These are phyloP conservation scores for Drosophila diplacantha DNA, from an alignment of 2,888 invertebrate species.

Conservation along the genomic window DNA sequence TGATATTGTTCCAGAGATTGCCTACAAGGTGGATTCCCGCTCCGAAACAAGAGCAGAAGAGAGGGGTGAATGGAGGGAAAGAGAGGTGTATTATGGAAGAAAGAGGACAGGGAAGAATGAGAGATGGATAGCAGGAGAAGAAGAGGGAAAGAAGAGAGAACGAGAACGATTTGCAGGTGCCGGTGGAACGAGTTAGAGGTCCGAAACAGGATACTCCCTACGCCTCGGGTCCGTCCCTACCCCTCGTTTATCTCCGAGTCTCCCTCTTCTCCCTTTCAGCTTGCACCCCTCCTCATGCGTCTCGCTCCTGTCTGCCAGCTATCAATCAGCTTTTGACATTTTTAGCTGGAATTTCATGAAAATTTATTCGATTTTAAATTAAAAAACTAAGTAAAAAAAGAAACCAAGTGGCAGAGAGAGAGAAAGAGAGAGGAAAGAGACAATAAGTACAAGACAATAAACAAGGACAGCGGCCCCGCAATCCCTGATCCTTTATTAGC, in stretches of 20 bases:
- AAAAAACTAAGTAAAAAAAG: slow-evolving; percentile 42
- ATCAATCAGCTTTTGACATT: slow-evolving; percentile 75
- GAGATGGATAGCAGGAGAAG: background rate
- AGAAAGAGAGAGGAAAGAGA: background rate
- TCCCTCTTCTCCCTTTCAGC: slow-evolving; percentile 8
- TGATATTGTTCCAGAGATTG: slow-evolving; percentile 69
- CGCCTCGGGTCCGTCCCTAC: slow-evolving; percentile 27
- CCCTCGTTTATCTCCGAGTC: background rate
- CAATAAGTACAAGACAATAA: slow-evolving; percentile 3
- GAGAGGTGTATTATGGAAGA: background rate
- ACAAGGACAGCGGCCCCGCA: slow-evolving; percentile 7
- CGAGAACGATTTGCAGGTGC: slow-evolving; percentile 33
- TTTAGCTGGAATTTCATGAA: slow-evolving; percentile 74
- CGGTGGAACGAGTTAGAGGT: slow-evolving; percentile 38
- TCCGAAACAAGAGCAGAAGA: background rate
- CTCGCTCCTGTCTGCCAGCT: slow-evolving; percentile 58
- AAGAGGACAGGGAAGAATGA: background rate
- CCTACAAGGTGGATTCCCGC: slow-evolving; percentile 24
- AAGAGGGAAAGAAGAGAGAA: background rate
- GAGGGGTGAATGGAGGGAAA: background rate
- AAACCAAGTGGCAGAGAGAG: background rate
- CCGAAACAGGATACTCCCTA: slow-evolving; percentile 64
- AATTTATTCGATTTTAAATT: slow-evolving; percentile 73
- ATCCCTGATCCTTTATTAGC: slow-evolving; percentile 51
- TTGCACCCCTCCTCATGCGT: slow-evolving; percentile 11